A percentile compares a stretch with the other conserved stretches of the same genome.
These are phyloP conservation scores for Simalia tracyae DNA, from an alignment of 2,797 vertebrate genomes.

Conservation along the genomic window DNA sequence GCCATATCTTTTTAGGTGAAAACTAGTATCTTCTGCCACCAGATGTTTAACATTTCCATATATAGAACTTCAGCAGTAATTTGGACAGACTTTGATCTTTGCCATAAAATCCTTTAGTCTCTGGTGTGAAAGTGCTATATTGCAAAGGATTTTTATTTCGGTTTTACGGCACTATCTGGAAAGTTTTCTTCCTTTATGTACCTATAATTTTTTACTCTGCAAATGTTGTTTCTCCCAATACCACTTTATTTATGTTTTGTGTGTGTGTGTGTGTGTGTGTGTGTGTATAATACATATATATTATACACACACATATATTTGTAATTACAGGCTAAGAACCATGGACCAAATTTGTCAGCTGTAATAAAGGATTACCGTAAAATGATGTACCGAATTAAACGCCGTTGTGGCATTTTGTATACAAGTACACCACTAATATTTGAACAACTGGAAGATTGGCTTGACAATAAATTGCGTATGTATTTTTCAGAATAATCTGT, in stretches of 20 bases:
- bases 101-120: background rate
- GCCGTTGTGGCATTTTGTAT: conserved; percentile 46
- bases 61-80: background rate
- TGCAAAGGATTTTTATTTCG: background rate
- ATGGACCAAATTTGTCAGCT: conserved; percentile 39
- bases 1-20: background rate
- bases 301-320: background rate
- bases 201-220: background rate
- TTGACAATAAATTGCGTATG: conserved; percentile 66
- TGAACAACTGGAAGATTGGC: conserved; percentile 62
- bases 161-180: background rate
- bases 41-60: conserved; percentile 1
- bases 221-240: conserved; percentile 13
- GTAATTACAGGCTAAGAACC: conserved; percentile 53
- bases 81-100: background rate
- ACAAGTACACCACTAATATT: conserved; percentile 43
- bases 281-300: background rate
- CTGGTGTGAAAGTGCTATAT: background rate
- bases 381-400: conserved; percentile 45
- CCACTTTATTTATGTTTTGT: background rate
- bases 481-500: background rate
- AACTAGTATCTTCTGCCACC: background rate
- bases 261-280: background rate
- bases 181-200: background rate
- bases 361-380: conserved; percentile 46